Evolutionary conservation across 2,797 vertebrate species (phyloP).

Genomic region (Lacerta agilis): DNA sequence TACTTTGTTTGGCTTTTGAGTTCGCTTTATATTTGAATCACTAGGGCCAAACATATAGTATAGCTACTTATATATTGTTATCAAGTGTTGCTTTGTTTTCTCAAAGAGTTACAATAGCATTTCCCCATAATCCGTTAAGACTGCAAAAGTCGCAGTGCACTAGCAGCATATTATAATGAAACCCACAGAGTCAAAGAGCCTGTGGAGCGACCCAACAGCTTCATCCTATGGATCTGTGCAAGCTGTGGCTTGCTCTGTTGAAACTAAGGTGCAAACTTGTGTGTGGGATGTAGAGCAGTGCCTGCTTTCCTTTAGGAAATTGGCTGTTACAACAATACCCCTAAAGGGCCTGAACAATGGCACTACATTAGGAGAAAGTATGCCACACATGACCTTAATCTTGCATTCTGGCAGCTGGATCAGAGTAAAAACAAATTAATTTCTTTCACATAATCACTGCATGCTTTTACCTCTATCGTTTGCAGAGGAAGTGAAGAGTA

Average conservation of each 20-base stretch:
- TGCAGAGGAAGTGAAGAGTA: not conserved
- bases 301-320: not conserved
- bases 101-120: not conserved
- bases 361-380: not conserved
- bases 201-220: not conserved
- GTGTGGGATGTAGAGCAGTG: not conserved
- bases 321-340: not conserved
- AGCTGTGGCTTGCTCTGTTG: not conserved
- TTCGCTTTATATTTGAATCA: not conserved
- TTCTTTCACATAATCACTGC: not conserved
- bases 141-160: not conserved
- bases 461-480: not conserved
- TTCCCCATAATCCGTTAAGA: not conserved
- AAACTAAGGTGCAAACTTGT: not conserved
- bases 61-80: not conserved
- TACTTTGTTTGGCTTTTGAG: not conserved
- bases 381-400: not conserved
- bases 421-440: not conserved
- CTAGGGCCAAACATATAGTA: not conserved
- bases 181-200: not conserved
- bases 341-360: not conserved
- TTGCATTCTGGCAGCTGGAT: not conserved
- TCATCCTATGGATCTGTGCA: not conserved
- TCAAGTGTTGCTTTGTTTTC: not conserved
- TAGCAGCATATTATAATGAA: not conserved